A percentile compares a stretch with the other conserved stretches of the same genome.
These are phyloP conservation scores for Uloborus diversus DNA, from an alignment of 1,140 invertebrate species.

Conservation along the genomic window DNA sequence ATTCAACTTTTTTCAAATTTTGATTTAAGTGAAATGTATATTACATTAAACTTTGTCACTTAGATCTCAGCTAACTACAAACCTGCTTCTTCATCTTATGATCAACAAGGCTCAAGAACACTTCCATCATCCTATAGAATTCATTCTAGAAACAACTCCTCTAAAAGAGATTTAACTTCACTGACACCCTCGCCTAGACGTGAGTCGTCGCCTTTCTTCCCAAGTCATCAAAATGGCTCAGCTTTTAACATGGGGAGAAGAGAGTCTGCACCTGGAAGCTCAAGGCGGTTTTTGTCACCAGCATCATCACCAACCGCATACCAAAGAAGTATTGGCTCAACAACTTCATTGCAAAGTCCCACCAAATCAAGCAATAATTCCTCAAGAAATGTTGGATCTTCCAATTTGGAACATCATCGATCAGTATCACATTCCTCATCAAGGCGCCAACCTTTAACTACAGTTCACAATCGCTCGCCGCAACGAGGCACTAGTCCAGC, in stretches of 20 bases:
- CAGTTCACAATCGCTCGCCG: slow-evolving; percentile 25
- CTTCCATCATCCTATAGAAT: slow-evolving; percentile 33
- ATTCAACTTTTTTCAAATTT: too few relatives aligned
- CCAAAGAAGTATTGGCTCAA: neutral
- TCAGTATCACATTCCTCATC: slow-evolving; percentile 31
- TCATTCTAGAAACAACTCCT: slow-evolving; percentile 13
- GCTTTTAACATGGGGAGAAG: neutral
- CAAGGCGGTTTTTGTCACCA: neutral
- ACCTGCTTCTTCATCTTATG: neutral
- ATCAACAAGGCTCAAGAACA: slow-evolving; percentile 8
- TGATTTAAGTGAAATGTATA: too few relatives aligned
- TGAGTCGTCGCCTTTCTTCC: slow-evolving; percentile 6
- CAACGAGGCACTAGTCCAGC: slow-evolving; percentile 35
- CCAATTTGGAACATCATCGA: neutral
- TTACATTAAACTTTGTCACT: too few relatives aligned
- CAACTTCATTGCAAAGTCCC: neutral
- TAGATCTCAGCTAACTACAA: too few relatives aligned
- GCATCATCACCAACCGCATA: slow-evolving; percentile 3
- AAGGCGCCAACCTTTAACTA: slow-evolving; percentile 7
- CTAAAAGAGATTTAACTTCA: neutral
- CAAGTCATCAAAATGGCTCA: neutral
- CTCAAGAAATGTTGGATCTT: neutral
- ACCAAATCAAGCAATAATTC: neutral
- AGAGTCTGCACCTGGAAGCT: slow-evolving; percentile 10
- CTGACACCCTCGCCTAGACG: slow-evolving; percentile 19